Base-by-base conservation (phyloP, 1,140 invertebrate genomes). In the Chironomus striatipennis region DNA sequence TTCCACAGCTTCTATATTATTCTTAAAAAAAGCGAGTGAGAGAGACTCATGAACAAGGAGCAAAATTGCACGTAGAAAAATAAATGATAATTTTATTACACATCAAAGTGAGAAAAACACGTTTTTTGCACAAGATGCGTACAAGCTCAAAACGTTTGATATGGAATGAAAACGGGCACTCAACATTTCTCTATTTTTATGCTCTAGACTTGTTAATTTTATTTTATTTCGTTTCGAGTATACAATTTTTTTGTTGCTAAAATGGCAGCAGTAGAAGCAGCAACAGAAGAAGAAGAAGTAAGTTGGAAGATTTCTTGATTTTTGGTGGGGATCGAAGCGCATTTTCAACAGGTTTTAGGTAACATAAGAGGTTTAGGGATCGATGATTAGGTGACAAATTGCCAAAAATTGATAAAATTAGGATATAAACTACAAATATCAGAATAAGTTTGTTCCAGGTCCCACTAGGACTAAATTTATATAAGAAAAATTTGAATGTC, bases 71-170 rank as follows among this genome's bases (percentile, higher is more conserved):
- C 65, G 65, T 70, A 70, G 65, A 70, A 70, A 70, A 70, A 70
- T 70, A 70, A 70, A 70, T 70, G 65, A 70, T 70, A 70, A 70
- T 70, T 70, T 70, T 70, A 70, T 70, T 15, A 70, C 65, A 70
- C 65, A 70, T 70, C 65, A 70, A 70, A 70, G 65, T 12, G 65
- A 70, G 65, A 70, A 70, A 70, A 70, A 21, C 65, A 70, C 65
- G 65, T 70, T 70, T 70, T 20, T 70, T 70, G 18, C 9, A 10
- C 18, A 17, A 9, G 24, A 21, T 70, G 65, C 20, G 17, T 18
- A 20, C 17, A 70, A 70, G 65, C 9, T 70, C 8, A 70, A 9
- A 9, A 10, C 65, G 20, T 70, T 70, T 10, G 65, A 20, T 20
- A 57, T 70, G 47, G 12, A 57, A 70, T 20, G 18, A 4, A 17